Percentiles rank a stretch among this genome's conserved stretches.
Evolutionary conservation across 92 coral and sea anemone genomes (phyloP).

Genomic region (Siderastrea radians): DNA sequence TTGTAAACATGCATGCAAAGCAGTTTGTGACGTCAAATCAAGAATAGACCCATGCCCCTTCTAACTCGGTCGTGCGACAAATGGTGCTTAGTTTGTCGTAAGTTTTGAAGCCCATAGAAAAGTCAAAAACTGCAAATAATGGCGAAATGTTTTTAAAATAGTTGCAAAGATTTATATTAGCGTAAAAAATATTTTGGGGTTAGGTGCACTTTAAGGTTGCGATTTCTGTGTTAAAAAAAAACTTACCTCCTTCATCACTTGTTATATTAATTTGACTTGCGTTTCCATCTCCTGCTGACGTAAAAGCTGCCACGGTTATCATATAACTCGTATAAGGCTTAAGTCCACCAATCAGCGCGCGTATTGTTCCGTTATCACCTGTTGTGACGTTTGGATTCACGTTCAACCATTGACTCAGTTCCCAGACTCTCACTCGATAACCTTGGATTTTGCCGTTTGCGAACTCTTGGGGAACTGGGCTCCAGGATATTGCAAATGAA

Average conservation of each 20-base stretch:
- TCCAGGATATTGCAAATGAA: conserved; percentile 21
- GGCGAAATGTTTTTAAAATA: no score
- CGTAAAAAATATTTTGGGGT: no score
- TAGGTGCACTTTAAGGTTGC: no score
- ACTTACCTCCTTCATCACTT: background rate
- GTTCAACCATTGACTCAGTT: background rate
- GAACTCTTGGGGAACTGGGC: conserved; percentile 34
- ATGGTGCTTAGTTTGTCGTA: no score
- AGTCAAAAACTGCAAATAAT: no score
- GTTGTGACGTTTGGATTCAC: background rate
- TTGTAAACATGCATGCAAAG: no score
- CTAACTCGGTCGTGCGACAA: no score
- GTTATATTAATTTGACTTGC: background rate
- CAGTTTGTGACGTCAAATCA: no score
- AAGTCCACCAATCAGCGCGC: background rate
- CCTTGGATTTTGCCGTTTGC: conserved; percentile 44
- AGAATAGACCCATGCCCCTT: no score
- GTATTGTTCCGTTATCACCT: background rate
- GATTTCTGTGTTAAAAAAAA: background rate
- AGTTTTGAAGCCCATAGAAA: no score
- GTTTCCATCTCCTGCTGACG: conserved; percentile 9
- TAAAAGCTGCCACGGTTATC: background rate
- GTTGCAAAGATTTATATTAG: no score
- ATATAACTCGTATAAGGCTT: background rate
- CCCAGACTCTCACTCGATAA: background rate